phyloP scores from a whole-genome alignment of 2,888 invertebrate genomes.

The Heterodera filipjevi region DNA sequence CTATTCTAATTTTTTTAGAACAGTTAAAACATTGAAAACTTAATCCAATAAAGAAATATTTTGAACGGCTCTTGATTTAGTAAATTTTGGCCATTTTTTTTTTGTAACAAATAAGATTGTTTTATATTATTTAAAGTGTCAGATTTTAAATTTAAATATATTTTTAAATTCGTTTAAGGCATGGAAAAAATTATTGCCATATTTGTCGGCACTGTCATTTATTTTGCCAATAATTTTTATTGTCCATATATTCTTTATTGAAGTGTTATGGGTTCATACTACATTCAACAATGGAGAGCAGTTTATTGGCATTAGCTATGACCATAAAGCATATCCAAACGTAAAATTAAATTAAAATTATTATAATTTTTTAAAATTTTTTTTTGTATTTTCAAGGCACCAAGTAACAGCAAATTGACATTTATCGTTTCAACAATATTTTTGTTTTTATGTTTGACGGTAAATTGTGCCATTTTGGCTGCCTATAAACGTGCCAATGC shows the following conservation, averaged over 20 bases:
- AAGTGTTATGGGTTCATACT: neutral
- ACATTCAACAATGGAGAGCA: neutral
- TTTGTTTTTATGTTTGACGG: neutral
- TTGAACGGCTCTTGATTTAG: too few species aligned
- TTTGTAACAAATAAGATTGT: neutral
- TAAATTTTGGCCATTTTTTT: too few species aligned
- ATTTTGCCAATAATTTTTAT: neutral
- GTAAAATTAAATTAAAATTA: neutral
- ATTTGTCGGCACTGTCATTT: neutral
- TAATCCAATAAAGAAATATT: too few species aligned
- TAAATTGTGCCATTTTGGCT: neutral
- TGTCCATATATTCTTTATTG: neutral
- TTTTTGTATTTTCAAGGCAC: neutral
- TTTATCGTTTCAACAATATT: neutral
- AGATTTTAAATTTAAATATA: neutral
- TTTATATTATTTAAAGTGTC: too few species aligned
- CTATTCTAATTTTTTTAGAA: too few species aligned
- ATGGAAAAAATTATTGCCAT: slow-evolving; percentile 1
- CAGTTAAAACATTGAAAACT: too few species aligned
- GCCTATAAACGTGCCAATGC: neutral
- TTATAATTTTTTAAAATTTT: neutral
- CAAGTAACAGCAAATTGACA: neutral
- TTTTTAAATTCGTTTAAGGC: neutral
- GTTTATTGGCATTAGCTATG: neutral
- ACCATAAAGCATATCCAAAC: neutral